Evolutionary conservation across 2,113 vertebrate genomes (phyloP).

Genomic region (Saiga tatarica): DNA sequence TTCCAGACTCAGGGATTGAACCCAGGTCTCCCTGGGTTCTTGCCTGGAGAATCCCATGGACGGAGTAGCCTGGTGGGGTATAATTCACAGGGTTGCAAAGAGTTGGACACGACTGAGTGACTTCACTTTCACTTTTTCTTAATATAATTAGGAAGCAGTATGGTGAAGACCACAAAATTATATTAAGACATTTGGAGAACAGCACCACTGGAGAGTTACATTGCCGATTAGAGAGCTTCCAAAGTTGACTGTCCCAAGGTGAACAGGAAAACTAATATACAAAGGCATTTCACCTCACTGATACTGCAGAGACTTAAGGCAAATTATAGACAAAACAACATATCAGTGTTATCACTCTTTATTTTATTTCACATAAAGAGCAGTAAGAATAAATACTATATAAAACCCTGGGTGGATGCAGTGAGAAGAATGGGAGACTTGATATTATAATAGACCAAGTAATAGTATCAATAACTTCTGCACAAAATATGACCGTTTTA

Average conservation of each 20-base stretch:
- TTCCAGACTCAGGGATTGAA: fast-evolving
- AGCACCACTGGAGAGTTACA: not conserved
- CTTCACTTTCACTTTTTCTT: too few relatives aligned
- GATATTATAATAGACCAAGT: not conserved
- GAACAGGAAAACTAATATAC: not conserved
- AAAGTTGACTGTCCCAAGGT: not conserved
- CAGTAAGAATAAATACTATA: not conserved
- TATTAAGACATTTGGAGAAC: not conserved
- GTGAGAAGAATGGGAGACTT: not conserved
- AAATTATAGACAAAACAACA: not conserved
- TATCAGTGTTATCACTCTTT: not conserved
- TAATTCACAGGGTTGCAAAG: too few relatives aligned
- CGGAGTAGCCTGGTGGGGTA: too few relatives aligned
- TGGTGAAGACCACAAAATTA: not conserved
- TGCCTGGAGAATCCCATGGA: too few relatives aligned
- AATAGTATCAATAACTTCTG: not conserved
- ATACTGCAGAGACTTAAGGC: not conserved
- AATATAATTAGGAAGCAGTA: not conserved
- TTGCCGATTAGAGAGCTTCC: not conserved
- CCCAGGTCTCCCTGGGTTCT: not conserved
- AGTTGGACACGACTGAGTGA: too few relatives aligned
- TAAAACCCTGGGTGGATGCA: not conserved
- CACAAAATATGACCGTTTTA: not conserved
- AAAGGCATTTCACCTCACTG: not conserved
- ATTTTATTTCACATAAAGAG: not conserved